Evolutionary conservation across 2,113 vertebrate genomes (phyloP), one percentile per base, ranked within the genome.

Genomic region (Oreocharis arfaki): DNA sequence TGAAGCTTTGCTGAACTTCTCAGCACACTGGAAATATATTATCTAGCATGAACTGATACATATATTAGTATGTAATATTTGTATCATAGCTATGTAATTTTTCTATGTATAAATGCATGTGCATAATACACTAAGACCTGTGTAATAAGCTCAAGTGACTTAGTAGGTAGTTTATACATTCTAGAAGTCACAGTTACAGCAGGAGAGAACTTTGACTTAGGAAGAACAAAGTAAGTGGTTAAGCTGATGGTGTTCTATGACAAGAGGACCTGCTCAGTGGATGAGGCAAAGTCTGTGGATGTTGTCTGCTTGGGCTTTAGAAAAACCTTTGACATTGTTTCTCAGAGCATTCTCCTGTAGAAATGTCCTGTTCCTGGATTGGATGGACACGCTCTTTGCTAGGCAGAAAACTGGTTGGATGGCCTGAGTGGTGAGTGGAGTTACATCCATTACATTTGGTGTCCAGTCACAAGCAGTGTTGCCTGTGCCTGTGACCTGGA

Each of bases 371-470:
- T 21, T 60, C 6, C 10, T 30, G 20, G 10, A 15, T 22, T 53
- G 20, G 52, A n/a, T 1, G 13, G 22, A 32, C 4, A 1, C 28
- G 28, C 18, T 16, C 5, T 46, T 59, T 6, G 2, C 46, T 39
- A 35, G 23, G 46, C 23, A 27, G 8, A 68, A 61, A 61, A 37
- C 44, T 65, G 10, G 5, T 16, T 68, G 39, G 20, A 27, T 41
- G 19, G 10, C 24, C 0, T 3, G 28, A 23, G 17, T 37, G 44
- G 13, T 50, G 21, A 39, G 19, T 37, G 9, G 24, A 46, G 14
- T 46, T 49, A 39, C 21, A 39, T 30, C 73, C 20, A 39, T 39
- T 60, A 26, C 16, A 18, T 39, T 13, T 60, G 16, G 16, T 39
- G 73, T 13, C 56, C n/a, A 60, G 73, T 32, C 56, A 39, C 12